Conservation (phyloP, 1,140 invertebrate species). For the Pseudomyrmex pallidus region DNA sequence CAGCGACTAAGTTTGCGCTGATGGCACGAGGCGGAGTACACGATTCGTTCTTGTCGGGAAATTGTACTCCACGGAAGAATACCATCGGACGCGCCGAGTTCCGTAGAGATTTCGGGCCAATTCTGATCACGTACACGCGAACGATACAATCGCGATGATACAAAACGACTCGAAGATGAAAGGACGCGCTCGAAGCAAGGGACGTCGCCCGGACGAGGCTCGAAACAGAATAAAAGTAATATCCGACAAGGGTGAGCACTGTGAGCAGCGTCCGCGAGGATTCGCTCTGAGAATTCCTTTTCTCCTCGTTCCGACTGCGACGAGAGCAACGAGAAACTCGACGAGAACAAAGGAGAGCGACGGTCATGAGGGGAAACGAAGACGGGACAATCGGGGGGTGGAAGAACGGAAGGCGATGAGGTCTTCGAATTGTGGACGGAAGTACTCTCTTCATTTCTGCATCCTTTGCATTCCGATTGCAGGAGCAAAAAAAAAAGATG, state of each 20-base stretch:
- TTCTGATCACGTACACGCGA: slow-evolving; percentile 61
- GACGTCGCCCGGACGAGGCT: slow-evolving; percentile 41
- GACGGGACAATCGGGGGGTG: slow-evolving; percentile 57
- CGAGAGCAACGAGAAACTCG: slow-evolving; percentile 53
- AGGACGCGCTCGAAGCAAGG: slow-evolving; percentile 61
- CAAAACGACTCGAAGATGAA: slow-evolving; percentile 65
- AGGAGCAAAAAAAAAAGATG: not conserved
- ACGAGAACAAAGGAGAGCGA: slow-evolving; percentile 66
- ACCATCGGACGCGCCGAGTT: not conserved
- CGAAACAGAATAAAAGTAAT: slow-evolving; percentile 64
- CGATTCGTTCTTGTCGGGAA: slow-evolving; percentile 51
- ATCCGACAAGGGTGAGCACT: slow-evolving; percentile 20
- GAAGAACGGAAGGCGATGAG: slow-evolving; percentile 65
- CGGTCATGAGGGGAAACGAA: slow-evolving; percentile 57
- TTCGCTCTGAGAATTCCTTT: slow-evolving; percentile 38
- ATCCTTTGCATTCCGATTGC: slow-evolving; percentile 62
- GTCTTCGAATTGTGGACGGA: slow-evolving; percentile 61
- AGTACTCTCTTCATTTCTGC: slow-evolving; percentile 65
- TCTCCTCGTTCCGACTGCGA: slow-evolving; percentile 24
- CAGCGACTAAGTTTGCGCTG: slow-evolving; percentile 43
- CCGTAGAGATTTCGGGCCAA: slow-evolving; percentile 33
- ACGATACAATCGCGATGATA: slow-evolving; percentile 51
- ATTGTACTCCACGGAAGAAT: slow-evolving; percentile 45
- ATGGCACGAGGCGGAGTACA: slow-evolving; percentile 38
- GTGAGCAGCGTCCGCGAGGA: slow-evolving; percentile 51